Base-by-base conservation (phyloP, 2,113 vertebrate species). In the Campylomormyrus tamandua region DNA sequence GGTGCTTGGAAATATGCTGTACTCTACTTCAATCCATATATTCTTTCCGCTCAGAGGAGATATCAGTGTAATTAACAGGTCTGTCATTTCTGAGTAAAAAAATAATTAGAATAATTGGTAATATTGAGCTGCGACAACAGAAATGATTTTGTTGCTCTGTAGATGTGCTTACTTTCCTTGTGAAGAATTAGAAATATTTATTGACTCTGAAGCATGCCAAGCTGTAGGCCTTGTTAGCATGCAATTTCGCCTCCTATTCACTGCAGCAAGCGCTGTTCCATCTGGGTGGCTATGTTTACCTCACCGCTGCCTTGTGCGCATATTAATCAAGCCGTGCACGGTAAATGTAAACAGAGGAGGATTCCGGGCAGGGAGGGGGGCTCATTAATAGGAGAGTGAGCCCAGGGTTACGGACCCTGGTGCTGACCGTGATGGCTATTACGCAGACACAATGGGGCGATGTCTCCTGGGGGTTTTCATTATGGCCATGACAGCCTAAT, bases 341-440 rank as follows among this genome's bases (percentile, higher is more conserved):
- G 56, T 42, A 77, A 90, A 90, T n/a, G 46, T 15, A 86, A 66
- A 87, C 42, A 48, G 42, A 42, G 45, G 10, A 46, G 11, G 31
- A 42, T 52, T 85, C 45, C 56, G 80, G 62, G 74, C 62, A 50
- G 66, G n/a, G 56, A 53, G 48, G 87, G 39, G 9, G 49, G 46
- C 89, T 77, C 27, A 87, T 90, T 87, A 87, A 50, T 62, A 90
- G 27, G 62, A 46, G 21, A 80, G 66, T 50, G 83, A 87, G 66
- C 31, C 83, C n/a, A 27, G 48, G 58, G 24, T 19, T 45, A 19
- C 1, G 19, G 48, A 58, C 45, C 56, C n/a, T 39, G 42, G 11
- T 46, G 53, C 13, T 46, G 52, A 24, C 83, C 13, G 31, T 66
- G 89, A 42, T 42, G 35, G 39, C 56, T 49, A 48, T 90, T 85